Base-by-base conservation (phyloP, 2,797 vertebrate genomes). In the Discoglossus pictus region DNA sequence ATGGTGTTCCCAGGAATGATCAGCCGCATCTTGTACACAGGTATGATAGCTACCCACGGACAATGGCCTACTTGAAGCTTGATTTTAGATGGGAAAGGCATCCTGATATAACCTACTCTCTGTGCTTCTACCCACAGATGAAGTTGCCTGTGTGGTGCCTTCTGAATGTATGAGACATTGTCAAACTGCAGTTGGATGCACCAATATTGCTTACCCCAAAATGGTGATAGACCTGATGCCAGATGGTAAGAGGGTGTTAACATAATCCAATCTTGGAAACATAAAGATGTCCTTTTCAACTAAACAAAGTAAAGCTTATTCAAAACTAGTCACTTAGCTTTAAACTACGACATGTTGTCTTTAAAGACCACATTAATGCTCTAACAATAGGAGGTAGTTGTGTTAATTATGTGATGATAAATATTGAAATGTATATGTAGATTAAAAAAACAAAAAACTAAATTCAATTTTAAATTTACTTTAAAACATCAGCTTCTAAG, bases 1-100 rank as follows among this genome's bases (percentile, higher is more conserved):
- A 95, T 98, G 83, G 95, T 98, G 68, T 94, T 98, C 79, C 95
- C 97, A 0, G 95, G 96, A 1, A 98, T 99, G 97, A 93, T 99
- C 80, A 98, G 96, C 78, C 83, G 94, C 7, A 93, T 99, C 65
- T 78, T 98, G n/a, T 97, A 96, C 42, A 0, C 93, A 79, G 84
- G 97, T 99, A 76, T 55, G 31, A 7, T n/a, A 2, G 1, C 40
- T 13, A 1, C 6, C 4, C 13, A 9, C 6, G 23, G 6, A 2
- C 18, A 42, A 4, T 31, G 27, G 27, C 4, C 27, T 31, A 8
- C 4, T 31, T 31, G 8, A 4, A 8, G 8, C 4, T 4, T 8
- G 27, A 4, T 31, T 8, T 8, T 31, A 8, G 50, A 18, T 2
- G 16, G 11, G 15, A 8, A 18, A 18, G 10, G 11, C 15, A 1